Base-by-base conservation (phyloP, 2,113 vertebrate species). In the Ailuropoda melanoleuca region DNA sequence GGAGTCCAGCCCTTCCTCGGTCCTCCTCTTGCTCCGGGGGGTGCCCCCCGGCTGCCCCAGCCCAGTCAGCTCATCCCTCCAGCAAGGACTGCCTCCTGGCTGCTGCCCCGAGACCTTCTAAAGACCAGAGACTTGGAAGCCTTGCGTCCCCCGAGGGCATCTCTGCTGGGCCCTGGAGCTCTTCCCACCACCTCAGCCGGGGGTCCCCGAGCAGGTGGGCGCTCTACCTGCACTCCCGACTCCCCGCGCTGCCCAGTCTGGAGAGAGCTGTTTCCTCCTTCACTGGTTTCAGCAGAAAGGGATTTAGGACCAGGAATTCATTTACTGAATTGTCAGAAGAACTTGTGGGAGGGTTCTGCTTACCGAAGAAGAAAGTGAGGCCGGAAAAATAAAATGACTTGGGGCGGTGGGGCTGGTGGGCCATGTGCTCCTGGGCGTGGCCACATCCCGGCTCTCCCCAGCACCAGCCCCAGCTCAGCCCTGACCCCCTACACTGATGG, bases 221-320 rank as follows among this genome's bases (percentile, higher is more conserved):
- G 11, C 31, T 23, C 53, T 6, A 11, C 13, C 53, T 39, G 31
- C 17, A 58, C 8, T 1, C 2, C 1, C 1, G 43, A 56, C 37
- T 72, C 50, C 18, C 17, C 0, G 31, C 0, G 1, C 15, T 0
- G 0, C 8, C 53, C 50, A 17, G 14, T 17, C 0, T 4, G 15
- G 62, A 48, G 53, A 68, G 26, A 14, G 70, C 39, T 23, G 10
- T 10, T 12, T 26, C 37, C 74, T 48, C 37, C 4, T 29, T 24
- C 4, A 19, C 90, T 23, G 19, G 31, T n/a, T 74, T 23, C 31
- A 48, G 31, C 66, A 87, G 43, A 82, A 81, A 39, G 3, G 13
- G 70, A 48, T 87, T 62, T 68, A 26, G 58, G 31, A 50, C 6
- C 0, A 37, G 19, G 37, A 37, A 13, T 31, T 80, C 24, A 72